Conservation (phyloP, 2,888 invertebrate species). For the Drosophila demipolita region DNA sequence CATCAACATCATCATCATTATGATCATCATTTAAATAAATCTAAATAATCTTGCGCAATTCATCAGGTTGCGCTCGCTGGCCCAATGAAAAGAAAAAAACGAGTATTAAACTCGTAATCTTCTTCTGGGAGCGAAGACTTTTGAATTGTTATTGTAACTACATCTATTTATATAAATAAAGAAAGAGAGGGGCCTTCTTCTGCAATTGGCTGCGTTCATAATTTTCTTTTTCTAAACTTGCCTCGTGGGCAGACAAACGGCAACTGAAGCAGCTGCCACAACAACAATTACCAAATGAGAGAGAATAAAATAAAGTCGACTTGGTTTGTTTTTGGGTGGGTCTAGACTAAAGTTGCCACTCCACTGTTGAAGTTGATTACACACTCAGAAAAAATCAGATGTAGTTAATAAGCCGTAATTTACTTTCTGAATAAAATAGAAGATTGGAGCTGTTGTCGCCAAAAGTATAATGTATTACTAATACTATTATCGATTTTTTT, state of each 20-base stretch:
- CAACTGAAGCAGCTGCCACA: conserved; percentile 19
- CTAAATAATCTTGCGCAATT: conserved; percentile 43
- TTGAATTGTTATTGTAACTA: conserved; percentile 22
- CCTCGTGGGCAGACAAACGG: conserved; percentile 42
- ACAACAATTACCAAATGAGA: conserved; percentile 64
- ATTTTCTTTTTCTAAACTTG: conserved; percentile 54
- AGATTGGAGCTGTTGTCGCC: too few relatives aligned
- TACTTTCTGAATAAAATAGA: too few relatives aligned
- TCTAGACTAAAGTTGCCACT: conserved; percentile 29
- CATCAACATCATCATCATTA: not conserved
- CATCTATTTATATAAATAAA: conserved; percentile 36
- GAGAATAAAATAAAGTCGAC: conserved; percentile 47
- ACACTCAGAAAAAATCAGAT: not conserved
- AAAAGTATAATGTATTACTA: too few relatives aligned
- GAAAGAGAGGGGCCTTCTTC: conserved; percentile 29
- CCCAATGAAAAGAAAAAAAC: conserved; percentile 16
- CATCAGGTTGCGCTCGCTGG: conserved; percentile 38
- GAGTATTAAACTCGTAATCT: conserved; percentile 25
- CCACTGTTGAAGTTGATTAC: conserved; percentile 19
- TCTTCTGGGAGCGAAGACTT: not conserved
- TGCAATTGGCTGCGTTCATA: conserved; percentile 64
- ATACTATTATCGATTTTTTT: not conserved
- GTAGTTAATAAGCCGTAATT: not conserved
- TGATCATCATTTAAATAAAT: conserved; percentile 8
- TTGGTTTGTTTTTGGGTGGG: conserved; percentile 41